phyloP scores from a whole-genome alignment of 1,140 invertebrate genomes.

The Fopius arisanus region DNA sequence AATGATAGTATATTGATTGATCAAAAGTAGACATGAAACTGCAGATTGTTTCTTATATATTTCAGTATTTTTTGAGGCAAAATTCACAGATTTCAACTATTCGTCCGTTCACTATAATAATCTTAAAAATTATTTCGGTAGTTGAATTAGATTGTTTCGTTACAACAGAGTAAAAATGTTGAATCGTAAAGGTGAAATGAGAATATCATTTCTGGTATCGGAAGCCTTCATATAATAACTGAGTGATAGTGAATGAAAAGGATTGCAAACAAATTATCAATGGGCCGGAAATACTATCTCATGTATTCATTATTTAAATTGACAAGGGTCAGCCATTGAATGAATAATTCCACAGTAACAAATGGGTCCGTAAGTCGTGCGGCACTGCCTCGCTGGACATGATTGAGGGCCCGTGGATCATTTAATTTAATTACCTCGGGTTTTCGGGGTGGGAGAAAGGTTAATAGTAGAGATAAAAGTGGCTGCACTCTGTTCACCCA shows the following conservation, averaged over 20 bases:
- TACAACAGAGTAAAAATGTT: no score
- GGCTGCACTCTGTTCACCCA: constrained; percentile 38
- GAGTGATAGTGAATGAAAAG: not conserved
- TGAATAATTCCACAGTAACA: constrained; percentile 27
- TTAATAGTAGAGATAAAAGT: constrained; percentile 63
- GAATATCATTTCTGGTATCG: no score
- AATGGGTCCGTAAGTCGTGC: constrained; percentile 52
- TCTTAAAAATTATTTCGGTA: no score
- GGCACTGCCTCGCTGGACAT: constrained; percentile 42
- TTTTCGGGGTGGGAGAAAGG: constrained; percentile 38
- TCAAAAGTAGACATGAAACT: no score
- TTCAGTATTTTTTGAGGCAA: no score
- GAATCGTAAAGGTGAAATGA: no score
- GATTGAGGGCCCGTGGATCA: constrained; percentile 61
- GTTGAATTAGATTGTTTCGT: no score
- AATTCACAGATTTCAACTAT: no score
- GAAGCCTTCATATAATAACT: not conserved
- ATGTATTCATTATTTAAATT: not conserved
- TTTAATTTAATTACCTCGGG: constrained; percentile 63
- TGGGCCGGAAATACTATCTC: not conserved
- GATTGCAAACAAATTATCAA: not conserved
- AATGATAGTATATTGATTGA: no score
- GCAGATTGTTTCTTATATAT: no score
- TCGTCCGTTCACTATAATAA: no score
- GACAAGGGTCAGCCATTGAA: not conserved